These are phyloP conservation scores for Chorisops tibialis DNA, from an alignment of 2,888 invertebrate species.

Conservation along the genomic window DNA sequence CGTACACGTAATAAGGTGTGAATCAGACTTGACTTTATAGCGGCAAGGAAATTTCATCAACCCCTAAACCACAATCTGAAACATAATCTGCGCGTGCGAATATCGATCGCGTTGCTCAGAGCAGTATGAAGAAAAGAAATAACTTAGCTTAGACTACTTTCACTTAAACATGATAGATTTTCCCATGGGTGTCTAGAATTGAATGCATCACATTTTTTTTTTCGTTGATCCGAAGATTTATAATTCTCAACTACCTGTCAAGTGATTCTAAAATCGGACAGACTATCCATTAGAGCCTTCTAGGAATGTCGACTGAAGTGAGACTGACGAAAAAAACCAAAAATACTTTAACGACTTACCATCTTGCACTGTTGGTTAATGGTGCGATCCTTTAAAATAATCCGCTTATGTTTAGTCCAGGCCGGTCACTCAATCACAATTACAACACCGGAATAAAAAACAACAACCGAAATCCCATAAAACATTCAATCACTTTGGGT, in stretches of 20 bases:
- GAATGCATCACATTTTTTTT: not conserved
- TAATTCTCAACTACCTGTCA: slow-evolving; percentile 8
- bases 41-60: slow-evolving; percentile 27
- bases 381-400: slow-evolving; percentile 24
- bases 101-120: slow-evolving; percentile 4
- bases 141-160: slow-evolving; percentile 19
- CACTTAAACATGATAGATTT: slow-evolving; percentile 19
- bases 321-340: not conserved
- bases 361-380: slow-evolving; percentile 15
- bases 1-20: not conserved
- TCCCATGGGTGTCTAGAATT: slow-evolving; percentile 7
- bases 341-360: slow-evolving; percentile 10
- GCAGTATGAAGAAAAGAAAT: slow-evolving; percentile 4
- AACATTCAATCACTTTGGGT: slow-evolving; percentile 12
- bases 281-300: slow-evolving; percentile 2
- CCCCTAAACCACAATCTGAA: slow-evolving; percentile 23
- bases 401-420: slow-evolving; percentile 12
- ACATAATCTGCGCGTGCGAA: slow-evolving; percentile 12
- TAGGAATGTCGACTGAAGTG: not conserved
- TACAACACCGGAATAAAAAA: slow-evolving; percentile 6
- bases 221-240: slow-evolving; percentile 8
- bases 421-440: slow-evolving; percentile 1
- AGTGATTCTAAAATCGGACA: not conserved
- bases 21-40: too few species aligned
- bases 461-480: not conserved